Evolutionary conservation across 2,888 invertebrate species (phyloP), one percentile per base, ranked within the genome.

Genomic region (Embidobia sp.): DNA sequence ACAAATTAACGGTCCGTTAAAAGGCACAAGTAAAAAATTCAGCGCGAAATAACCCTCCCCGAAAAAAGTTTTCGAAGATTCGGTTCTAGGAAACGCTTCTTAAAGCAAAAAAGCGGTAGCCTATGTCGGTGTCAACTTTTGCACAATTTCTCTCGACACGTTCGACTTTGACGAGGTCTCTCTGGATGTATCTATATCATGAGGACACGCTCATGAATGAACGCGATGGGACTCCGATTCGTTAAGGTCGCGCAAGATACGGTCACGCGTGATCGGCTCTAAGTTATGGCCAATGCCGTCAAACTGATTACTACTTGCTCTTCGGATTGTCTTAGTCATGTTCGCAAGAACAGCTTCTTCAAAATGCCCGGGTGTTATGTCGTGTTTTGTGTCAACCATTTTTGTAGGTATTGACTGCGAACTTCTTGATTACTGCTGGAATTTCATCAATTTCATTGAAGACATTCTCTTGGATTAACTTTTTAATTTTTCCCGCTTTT

Each of bases 241-340:
- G 44, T 35, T 66, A 55, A 53, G 53, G 46, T 53, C 46, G 37
- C 15, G 8, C 48, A 16, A 61, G 44, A 51, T 46, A 53, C 55
- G 13, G 72, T 72, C 63, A 72, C 72, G 63, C 63, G 72, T 72
- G 53, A 63, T 63, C 55, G 72, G 35, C 5, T 51, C 13, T 46
- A 29, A 51, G 70, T 49, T 61, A 70, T 70, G 70, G 35, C 2
- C 49, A 42, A 15, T 27, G 37, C 40, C 48, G 40, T 57, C 57
- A 35, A 33, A 51, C 51, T 42, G 49, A 55, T 51, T 55, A 55
- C 57, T 22, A 18, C 42, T 48, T 19, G 26, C 16, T 42, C 26
- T 42, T 69, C 31, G 19, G 37, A 27, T 37, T 11, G 4, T 8
- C 16, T 37, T 42, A 18, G 67, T 69, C 49, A 69, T 57, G 40